These are phyloP conservation scores for Protomyctophum bolini DNA, from an alignment of 2,113 vertebrate genomes.

Conservation along the genomic window DNA sequence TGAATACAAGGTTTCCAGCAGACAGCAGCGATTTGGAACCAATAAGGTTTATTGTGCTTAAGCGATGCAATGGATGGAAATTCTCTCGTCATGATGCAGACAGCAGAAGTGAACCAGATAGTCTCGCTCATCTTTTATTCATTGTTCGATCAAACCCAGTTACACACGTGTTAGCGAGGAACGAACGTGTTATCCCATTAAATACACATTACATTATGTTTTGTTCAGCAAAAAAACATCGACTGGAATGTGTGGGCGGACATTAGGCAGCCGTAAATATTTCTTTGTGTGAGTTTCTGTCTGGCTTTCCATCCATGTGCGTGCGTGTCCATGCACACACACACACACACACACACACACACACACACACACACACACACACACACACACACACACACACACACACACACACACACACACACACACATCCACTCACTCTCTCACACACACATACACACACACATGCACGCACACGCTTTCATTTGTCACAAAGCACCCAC, in stretches of 20 bases:
- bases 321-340: conserved; percentile 7
- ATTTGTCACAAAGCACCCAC: conserved; percentile 41
- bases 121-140: background rate
- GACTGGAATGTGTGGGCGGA: conserved; percentile 28
- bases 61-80: too few relatives aligned
- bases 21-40: background rate
- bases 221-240: conserved; percentile 16
- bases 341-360: too few relatives aligned
- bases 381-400: too few relatives aligned
- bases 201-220: conserved; percentile 16
- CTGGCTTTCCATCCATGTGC: too few relatives aligned
- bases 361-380: too few relatives aligned
- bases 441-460: too few relatives aligned
- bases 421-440: background rate
- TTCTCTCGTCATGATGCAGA: background rate
- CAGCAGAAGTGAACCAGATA: background rate
- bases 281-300: background rate
- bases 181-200: conserved; percentile 30
- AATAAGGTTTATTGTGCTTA: background rate
- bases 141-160: background rate
- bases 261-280: conserved; percentile 35
- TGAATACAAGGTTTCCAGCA: too few relatives aligned
- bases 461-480: background rate
- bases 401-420: too few relatives aligned
- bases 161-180: background rate